Evolutionary conservation across 2,113 vertebrate species (phyloP).

Genomic region (Cottus gobio): DNA sequence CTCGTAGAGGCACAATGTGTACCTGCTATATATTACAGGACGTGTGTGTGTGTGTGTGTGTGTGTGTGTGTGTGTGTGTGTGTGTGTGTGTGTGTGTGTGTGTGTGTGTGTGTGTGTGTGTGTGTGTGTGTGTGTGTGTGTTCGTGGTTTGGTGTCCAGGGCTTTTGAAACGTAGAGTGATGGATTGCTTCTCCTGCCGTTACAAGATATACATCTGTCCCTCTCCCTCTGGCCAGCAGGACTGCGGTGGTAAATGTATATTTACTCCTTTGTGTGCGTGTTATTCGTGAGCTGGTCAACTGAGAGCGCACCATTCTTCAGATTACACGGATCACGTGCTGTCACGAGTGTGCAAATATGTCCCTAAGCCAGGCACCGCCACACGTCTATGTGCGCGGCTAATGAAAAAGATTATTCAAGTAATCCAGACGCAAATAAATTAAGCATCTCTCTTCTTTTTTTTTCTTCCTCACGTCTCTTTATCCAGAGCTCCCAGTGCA

Average conservation of each 20-base stretch:
- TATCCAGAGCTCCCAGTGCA: slow-evolving; percentile 64
- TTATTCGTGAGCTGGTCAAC: neutral
- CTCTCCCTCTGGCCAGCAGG: slow-evolving; percentile 54
- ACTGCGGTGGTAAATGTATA: slow-evolving; percentile 76
- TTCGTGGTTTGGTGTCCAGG: slow-evolving; percentile 61
- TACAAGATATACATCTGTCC: slow-evolving; percentile 71
- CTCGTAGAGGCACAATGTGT: slow-evolving; percentile 1
- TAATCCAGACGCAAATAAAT: slow-evolving; percentile 59
- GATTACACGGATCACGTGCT: neutral
- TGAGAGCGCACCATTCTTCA: neutral
- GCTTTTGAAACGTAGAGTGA: slow-evolving; percentile 76
- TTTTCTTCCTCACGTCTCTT: neutral
- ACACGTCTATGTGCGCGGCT: slow-evolving; percentile 56
- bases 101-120: slow-evolving; percentile 8
- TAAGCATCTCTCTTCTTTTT: slow-evolving; percentile 7
- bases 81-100: slow-evolving; percentile 11
- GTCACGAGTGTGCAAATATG: slow-evolving; percentile 59
- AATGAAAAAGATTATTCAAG: slow-evolving; percentile 60
- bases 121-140: slow-evolving; percentile 2
- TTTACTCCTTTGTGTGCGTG: slow-evolving; percentile 1
- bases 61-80: slow-evolving; percentile 2
- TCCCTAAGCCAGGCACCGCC: slow-evolving; percentile 16
- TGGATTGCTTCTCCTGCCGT: slow-evolving; percentile 76
- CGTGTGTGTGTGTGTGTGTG: slow-evolving; percentile 11
- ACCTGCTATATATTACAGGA: slow-evolving; percentile 1